Evolutionary conservation across 2,113 vertebrate species (phyloP), one percentile per base, ranked within the genome.

Genomic region (Pangasianodon hypophthalmus): DNA sequence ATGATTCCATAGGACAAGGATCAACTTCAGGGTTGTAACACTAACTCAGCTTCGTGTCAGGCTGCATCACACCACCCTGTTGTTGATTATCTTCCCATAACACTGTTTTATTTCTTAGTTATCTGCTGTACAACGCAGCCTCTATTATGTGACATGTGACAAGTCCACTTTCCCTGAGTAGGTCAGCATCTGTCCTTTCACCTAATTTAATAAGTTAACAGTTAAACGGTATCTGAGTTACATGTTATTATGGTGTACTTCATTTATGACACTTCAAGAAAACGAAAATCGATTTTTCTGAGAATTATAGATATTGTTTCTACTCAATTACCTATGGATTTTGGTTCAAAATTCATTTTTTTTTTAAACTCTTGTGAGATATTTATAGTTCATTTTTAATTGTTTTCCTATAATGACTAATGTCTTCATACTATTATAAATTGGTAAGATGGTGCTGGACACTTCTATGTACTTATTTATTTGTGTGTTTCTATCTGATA

Each of bases 401-500:
- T 84, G 11, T 85, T 90, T 50, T 86, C 54, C 7, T 11, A 32
- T 32, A 48, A 32, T 32, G 52, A 69, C 79, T 84, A 56, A 88
- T 44, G 7, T 54, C 32, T 37, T 77, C 6, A 88, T 88, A 79
- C 52, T 75, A 50, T 90, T 85, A 94, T 83, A 82, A 9, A 48
- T 46, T 7, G 2, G 41, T 79, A 26, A 81, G 24, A 79, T 79
- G 92, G 95, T 94, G 94, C 94, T 91, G 95, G 96, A 90, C 94
- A 95, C 93, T 93, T 93, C 73, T 73, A 94, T 73, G 96, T 97
- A 97, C 97, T 97, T 97, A 97, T 98, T 98, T 98, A 98, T 97
- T 97, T 26, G 94, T 93, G 93, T 94, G 91, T 93, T 92, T 92
- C 79, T 88, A 80, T 88, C 87, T 96, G 92, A 90, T 96, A 96